These are phyloP conservation scores for Apamea monoglypha DNA, from an alignment of 2,888 invertebrate genomes.

Conservation along the genomic window DNA sequence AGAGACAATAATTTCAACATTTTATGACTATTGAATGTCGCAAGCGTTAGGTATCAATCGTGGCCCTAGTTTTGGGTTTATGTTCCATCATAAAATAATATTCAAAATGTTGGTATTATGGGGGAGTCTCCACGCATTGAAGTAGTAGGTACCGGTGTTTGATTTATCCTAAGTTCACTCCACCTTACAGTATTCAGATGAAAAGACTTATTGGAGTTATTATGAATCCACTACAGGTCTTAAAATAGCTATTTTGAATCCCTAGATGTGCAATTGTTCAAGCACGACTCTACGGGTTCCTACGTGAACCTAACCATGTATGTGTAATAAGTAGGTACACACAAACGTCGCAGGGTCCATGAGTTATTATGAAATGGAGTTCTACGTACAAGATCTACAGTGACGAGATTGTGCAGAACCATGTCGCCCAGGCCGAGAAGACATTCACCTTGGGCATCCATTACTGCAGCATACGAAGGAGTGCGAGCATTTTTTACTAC, in stretches of 20 bases:
- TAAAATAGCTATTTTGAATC: neutral
- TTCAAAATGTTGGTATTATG: neutral
- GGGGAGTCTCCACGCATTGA: neutral
- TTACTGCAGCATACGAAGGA: constrained; percentile 94
- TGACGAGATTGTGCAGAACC: constrained; percentile 93
- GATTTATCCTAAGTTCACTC: neutral
- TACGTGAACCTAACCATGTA: neutral
- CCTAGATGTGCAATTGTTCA: neutral
- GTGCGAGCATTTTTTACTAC: constrained; percentile 86
- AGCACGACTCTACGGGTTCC: too few relatives aligned
- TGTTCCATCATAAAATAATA: constrained; percentile 17
- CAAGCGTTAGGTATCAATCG: constrained; percentile 19
- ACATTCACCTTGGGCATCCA: constrained; percentile 94
- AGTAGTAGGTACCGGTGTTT: neutral
- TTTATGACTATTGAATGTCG: neutral
- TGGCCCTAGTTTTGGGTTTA: constrained; percentile 11
- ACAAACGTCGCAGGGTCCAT: neutral
- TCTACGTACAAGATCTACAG: constrained; percentile 90
- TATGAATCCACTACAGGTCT: neutral
- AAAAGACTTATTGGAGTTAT: neutral
- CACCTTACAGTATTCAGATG: neutral
- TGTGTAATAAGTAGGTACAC: neutral
- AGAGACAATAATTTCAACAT: neutral
- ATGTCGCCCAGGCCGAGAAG: constrained; percentile 95
- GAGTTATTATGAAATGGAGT: neutral